Evolutionary conservation across 2,113 vertebrate species (phyloP), one percentile per base, ranked within the genome.

Genomic region (Struthidea cinerea): DNA sequence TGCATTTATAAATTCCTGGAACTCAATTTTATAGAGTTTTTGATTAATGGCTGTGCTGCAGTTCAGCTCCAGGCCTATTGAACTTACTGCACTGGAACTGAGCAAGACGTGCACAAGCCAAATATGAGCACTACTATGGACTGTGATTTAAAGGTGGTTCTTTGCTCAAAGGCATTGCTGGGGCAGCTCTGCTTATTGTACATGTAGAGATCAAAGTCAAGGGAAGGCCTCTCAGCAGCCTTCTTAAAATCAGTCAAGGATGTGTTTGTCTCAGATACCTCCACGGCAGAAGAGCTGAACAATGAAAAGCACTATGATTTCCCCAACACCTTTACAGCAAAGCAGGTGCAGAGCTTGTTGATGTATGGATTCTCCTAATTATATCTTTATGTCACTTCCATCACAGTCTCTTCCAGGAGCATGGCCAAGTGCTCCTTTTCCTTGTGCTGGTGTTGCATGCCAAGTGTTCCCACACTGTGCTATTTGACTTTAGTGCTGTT

Each of bases 1-100:
- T 83, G 76, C 74, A 95, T 96, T 97, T 96, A 83, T 84, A 91
- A 86, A 95, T 93, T 92, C 95, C 94, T 96, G 95, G 90, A 95
- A 94, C 93, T 94, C 93, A 85, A 65, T 95, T 97, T 97, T 96
- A 96, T 92, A 78, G 87, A 87, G 35, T 27, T 92, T 94, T 89
- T 97, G 95, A 95, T 97, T 77, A 97, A 97, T 94, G 84, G 30
- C 71, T 87, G 47, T 46, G 56, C 60, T 85, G 85, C 55, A 94
- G 81, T 81, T 95, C 86, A 92, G 83, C 70, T 92, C 88, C 78
- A 92, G 84, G 82, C 64, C 44, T 74, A 70, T 41, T 94, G 92
- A 93, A 96, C 79, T 95, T 90, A 95, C 85, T 94, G 90, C 64
- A 92, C 69, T 91, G 87, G 75, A 95, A 90, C 73, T 52, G 74